These are phyloP conservation scores for Drosophila rellima DNA, from an alignment of 2,888 invertebrate genomes.

Conservation along the genomic window DNA sequence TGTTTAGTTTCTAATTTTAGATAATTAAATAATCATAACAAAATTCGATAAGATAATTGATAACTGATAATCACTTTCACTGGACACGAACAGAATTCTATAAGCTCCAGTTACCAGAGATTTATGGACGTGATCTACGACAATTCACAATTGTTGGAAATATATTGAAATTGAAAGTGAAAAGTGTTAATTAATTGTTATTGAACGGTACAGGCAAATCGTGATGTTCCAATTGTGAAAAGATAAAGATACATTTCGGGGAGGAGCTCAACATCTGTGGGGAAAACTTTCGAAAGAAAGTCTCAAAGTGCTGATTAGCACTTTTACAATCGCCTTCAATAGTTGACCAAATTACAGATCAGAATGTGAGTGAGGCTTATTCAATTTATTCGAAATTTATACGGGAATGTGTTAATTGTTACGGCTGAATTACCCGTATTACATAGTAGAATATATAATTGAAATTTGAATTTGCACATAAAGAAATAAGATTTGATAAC, in stretches of 20 bases:
- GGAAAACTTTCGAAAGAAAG: slow-evolving; percentile 72
- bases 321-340: slow-evolving; percentile 11
- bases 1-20: neutral
- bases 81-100: slow-evolving; percentile 34
- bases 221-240: slow-evolving; percentile 71
- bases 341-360: slow-evolving; percentile 10
- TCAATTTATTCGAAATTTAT: slow-evolving; percentile 7
- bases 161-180: slow-evolving; percentile 77
- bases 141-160: slow-evolving; percentile 42
- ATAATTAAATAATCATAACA: slow-evolving; percentile 3
- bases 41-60: slow-evolving; percentile 56
- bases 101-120: neutral
- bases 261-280: slow-evolving; percentile 18
- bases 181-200: slow-evolving; percentile 80
- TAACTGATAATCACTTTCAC: slow-evolving; percentile 52
- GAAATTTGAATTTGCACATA: neutral
- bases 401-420: slow-evolving; percentile 50
- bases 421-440: slow-evolving; percentile 16
- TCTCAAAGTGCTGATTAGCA: slow-evolving; percentile 52
- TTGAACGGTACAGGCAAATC: slow-evolving; percentile 50
- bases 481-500: neutral
- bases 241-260: slow-evolving; percentile 28
- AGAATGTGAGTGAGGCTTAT: slow-evolving; percentile 40
- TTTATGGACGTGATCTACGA: slow-evolving; percentile 56
- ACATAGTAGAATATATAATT: slow-evolving; percentile 24